Evolutionary conservation across 2,888 invertebrate genomes (phyloP), one percentile per base, ranked within the genome.

Genomic region (Cordilura impudica): DNA sequence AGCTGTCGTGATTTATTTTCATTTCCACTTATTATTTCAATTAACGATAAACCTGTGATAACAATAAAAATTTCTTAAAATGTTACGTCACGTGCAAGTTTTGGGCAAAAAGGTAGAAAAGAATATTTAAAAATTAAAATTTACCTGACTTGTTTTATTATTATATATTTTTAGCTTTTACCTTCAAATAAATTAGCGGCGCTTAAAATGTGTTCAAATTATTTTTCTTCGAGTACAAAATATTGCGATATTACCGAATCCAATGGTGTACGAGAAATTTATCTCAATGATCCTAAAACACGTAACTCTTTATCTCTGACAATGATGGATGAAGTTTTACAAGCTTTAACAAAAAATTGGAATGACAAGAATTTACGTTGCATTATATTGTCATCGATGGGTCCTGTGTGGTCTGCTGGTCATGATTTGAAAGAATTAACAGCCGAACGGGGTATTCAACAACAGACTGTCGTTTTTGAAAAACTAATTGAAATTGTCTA

Each of bases 391-490:
- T 92, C 94, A 0, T 85, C 94, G 0, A 93, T 93, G 80, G 97
- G 97, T 2, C 93, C 94, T 70, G 94, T 98, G 2, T 99, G 98
- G 91, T 98, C 97, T 12, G 95, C 98, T 3, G 98, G 98, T 0
- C 98, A 99, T 88, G 96, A 98, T 91, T 92, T 98, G 10, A 97
- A 96, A 89, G 97, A 98, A 91, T 90, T 98, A 91, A 96, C 97
- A 39, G 78, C 81, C 23, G 61, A 49, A 10, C 35, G 47, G 18
- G 65, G 73, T 1, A 2, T 29, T 2, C 5, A 73, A 23, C 66
- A 77, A 12, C 75, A 79, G 10, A 23, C 90, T 92, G 87, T 92
- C 78, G 92, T 98, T 51, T 98, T 98, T 87, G 91, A 92, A 60
- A 92, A 93, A 84, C 94, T 95, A 69, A 91, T 94, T 0, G 91